Evolutionary conservation across 1,140 invertebrate genomes (phyloP), one percentile per base, ranked within the genome.

Genomic region (Solenopsis fugax): DNA sequence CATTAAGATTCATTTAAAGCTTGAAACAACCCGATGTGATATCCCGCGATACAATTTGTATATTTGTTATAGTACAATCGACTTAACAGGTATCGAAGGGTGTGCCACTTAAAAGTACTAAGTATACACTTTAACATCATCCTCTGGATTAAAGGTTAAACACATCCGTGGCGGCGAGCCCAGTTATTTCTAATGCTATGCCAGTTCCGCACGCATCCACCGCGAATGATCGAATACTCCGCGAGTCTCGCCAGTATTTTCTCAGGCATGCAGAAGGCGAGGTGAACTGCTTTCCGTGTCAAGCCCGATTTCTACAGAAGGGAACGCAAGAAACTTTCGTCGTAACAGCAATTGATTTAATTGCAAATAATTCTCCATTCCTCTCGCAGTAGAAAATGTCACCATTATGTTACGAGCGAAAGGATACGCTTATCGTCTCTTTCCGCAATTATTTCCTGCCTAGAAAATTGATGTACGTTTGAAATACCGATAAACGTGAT

Each of bases 291-390:
- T 82, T 72, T 73, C 24, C 80, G 67, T 82, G 69, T 82, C 80
- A 72, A 82, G 58, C 10, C 37, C 37, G 67, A 82, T 82, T 73
- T 82, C 67, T 60, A 60, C 52, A 37, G 48, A 86, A 65, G 73
- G 34, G 4, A 85, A 56, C 60, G 75, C 84, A 58, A 78, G 62
- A 67, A 65, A 80, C 84, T 52, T 86, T 80, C 75, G 75, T 67
- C 60, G 64, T 86, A 86, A 80, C 75, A 37, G 76, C 60, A 86
- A 80, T 82, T 73, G 65, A 73, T 73, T 82, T 82, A 82, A 82
- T 82, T 82, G 69, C 67, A 50, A 86, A 86, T 80, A 67, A 86
- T 86, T 67, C 45, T 81, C 62, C 24, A 18, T 52, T 65, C 21
- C 73, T 77, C 18, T n/a, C 67, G 80, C 52, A 54, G 13, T 48